Evolutionary conservation across 2,888 invertebrate genomes (phyloP).

Genomic region (Eugnorisma glareosa): DNA sequence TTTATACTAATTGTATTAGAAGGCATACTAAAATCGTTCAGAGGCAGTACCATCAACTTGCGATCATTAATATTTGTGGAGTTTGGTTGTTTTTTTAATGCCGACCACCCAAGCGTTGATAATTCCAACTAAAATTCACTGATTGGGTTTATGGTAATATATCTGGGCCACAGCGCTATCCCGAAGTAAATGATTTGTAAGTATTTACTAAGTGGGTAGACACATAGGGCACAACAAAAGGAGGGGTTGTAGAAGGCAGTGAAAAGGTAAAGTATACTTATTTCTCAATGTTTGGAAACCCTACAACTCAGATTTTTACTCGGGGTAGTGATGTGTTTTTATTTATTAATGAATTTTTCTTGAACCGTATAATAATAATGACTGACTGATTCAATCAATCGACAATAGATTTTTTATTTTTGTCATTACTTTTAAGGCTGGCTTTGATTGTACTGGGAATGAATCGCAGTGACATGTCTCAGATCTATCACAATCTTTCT

Average conservation of each 20-base stretch:
- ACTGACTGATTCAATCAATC: background rate
- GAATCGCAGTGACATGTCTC: conserved; percentile 4
- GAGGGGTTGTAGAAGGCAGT: background rate
- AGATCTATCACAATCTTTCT: background rate
- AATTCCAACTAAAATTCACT: background rate
- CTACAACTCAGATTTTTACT: background rate
- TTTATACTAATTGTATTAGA: background rate
- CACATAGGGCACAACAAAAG: background rate
- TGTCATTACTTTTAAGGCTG: conserved; percentile 35
- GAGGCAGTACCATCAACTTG: conserved; percentile 1
- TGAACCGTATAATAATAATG: background rate
- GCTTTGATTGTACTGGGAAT: conserved; percentile 16
- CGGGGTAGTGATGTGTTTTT: background rate
- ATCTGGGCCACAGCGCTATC: conserved; percentile 12
- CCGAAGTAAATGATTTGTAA: background rate
- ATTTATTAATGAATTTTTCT: background rate
- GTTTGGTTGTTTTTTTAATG: background rate
- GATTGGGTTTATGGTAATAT: conserved; percentile 14
- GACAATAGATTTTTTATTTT: background rate
- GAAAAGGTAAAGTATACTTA: background rate
- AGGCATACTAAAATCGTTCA: background rate
- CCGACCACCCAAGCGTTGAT: background rate
- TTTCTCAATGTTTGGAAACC: background rate
- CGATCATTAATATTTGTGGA: background rate
- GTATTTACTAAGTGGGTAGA: no score